Conservation (phyloP, 2,113 vertebrate species). For the Amblyopsis rosae region DNA sequence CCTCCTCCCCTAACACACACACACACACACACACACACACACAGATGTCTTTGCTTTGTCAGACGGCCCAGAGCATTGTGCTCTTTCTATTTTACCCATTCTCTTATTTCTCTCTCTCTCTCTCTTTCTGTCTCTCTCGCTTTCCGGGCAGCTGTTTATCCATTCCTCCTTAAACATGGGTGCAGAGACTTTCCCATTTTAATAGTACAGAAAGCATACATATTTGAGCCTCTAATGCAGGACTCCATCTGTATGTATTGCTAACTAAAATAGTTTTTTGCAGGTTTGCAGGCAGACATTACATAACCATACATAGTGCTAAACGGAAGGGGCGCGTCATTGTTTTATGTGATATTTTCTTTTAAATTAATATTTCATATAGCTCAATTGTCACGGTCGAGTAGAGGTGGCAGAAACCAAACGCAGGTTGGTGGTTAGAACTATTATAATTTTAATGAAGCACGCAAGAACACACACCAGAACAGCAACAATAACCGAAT, state of each 20-base stretch:
- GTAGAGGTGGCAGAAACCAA: too few relatives aligned
- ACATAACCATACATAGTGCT: background rate
- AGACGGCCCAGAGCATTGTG: background rate
- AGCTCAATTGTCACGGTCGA: too few relatives aligned
- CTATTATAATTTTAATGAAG: too few relatives aligned
- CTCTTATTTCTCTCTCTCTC: background rate
- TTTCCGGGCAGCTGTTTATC: background rate
- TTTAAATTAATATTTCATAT: too few relatives aligned
- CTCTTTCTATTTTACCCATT: background rate
- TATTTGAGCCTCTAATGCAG: slow-evolving; percentile 19
- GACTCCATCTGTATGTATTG: slow-evolving; percentile 14
- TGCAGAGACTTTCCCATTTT: too few relatives aligned
- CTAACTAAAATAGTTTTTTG: too few relatives aligned
- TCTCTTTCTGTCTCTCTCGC: slow-evolving; percentile 7
- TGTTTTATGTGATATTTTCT: too few relatives aligned
- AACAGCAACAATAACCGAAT: too few relatives aligned
- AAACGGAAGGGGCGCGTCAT: too few relatives aligned
- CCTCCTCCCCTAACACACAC: background rate
- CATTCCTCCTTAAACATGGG: background rate
- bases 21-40: background rate
- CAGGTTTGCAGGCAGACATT: background rate
- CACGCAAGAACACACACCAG: too few relatives aligned
- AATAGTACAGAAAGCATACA: too few relatives aligned
- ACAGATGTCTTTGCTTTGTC: background rate
- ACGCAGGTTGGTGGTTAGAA: too few relatives aligned